A percentile compares a stretch with the other conserved stretches of the same genome.
Evolutionary conservation across 2,797 vertebrate genomes (phyloP).

Genomic region (Heliangelus exortis): DNA sequence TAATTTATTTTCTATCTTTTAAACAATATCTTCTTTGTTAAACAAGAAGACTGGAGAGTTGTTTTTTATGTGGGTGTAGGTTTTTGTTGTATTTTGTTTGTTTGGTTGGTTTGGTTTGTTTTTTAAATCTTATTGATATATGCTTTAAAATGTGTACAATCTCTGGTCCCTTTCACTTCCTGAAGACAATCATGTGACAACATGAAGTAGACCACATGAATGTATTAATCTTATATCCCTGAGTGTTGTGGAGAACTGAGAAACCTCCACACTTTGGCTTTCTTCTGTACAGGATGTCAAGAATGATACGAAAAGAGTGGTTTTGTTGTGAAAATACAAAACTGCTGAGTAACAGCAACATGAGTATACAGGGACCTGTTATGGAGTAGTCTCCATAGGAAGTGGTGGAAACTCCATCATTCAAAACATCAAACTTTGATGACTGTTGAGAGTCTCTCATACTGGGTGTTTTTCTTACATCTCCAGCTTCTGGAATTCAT

Average conservation of each 20-base stretch:
- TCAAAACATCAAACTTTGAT: conserved; percentile 43
- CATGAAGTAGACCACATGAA: conserved; percentile 11
- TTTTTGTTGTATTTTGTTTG: too few species aligned
- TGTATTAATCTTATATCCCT: neutral
- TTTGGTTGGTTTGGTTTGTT: too few species aligned
- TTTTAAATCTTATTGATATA: neutral
- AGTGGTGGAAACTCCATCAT: conserved; percentile 41
- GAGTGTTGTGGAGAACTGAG: neutral
- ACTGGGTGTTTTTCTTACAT: conserved; percentile 7
- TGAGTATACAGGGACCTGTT: conserved; percentile 5
- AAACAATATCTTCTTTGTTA: conserved; percentile 62
- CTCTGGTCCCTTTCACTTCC: conserved; percentile 44
- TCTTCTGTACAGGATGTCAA: conserved; percentile 32
- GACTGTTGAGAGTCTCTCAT: neutral
- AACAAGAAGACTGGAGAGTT: neutral
- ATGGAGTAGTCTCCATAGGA: conserved; percentile 20
- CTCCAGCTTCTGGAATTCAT: conserved; percentile 11
- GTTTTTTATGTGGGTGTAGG: neutral
- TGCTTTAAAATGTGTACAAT: neutral
- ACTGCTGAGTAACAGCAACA: conserved; percentile 58
- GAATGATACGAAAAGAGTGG: neutral
- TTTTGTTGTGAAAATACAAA: conserved; percentile 50
- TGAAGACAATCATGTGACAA: conserved; percentile 45
- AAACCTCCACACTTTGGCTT: conserved; percentile 23
- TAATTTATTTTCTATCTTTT: conserved; percentile 64